Conservation (phyloP, 92 coral and sea anemone genomes). For the Diadumene lineata region DNA sequence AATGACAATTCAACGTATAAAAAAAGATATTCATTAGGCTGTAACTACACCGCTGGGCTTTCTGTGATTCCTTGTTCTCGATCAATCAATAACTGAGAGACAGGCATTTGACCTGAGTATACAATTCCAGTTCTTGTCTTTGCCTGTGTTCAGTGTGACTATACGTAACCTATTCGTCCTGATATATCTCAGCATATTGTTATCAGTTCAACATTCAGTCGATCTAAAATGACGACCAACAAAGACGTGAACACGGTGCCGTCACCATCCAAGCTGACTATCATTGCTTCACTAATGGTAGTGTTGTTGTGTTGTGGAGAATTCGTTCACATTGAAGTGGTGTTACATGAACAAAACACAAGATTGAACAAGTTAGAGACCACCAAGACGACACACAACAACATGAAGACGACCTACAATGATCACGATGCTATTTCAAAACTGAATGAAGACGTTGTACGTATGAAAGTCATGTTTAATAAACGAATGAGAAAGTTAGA, state of each 20-base stretch:
- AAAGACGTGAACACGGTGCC: background rate
- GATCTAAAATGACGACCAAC: background rate
- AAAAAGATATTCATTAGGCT: too few relatives aligned
- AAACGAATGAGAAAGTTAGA: background rate
- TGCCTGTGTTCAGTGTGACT: background rate
- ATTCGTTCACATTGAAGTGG: background rate
- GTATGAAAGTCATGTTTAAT: background rate
- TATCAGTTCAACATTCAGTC: too few relatives aligned
- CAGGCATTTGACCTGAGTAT: background rate
- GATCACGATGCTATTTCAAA: background rate
- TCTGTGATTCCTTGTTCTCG: too few relatives aligned
- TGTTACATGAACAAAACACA: background rate
- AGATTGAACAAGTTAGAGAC: background rate
- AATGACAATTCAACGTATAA: too few relatives aligned
- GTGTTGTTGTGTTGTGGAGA: background rate
- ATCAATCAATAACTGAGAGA: background rate
- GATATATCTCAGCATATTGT: background rate
- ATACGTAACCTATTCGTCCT: background rate
- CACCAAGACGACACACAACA: background rate
- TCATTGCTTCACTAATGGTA: background rate
- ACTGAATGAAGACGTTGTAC: background rate
- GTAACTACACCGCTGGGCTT: too few relatives aligned
- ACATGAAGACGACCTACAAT: background rate
- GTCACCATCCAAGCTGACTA: background rate
- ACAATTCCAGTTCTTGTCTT: background rate